phyloP scores from a whole-genome alignment of 2,113 vertebrate genomes.

The Ctenodactylus gundi region DNA sequence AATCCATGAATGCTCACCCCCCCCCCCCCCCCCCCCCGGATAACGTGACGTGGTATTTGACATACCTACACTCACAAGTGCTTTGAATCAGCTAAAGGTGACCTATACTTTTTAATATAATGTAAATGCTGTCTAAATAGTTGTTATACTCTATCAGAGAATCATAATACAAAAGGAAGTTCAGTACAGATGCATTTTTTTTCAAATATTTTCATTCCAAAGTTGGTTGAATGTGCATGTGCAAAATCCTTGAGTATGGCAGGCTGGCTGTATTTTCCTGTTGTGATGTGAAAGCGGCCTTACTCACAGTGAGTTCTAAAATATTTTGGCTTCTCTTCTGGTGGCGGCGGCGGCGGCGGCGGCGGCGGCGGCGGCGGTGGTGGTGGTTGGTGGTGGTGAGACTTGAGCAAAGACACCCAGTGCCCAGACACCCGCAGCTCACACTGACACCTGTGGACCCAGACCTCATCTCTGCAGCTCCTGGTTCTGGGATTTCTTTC shows the following conservation, averaged over 20 bases:
- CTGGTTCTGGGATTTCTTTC: background rate
- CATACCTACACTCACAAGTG: background rate
- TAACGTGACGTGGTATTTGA: background rate
- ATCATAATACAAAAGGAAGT: background rate
- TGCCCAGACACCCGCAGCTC: no score
- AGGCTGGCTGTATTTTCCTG: background rate
- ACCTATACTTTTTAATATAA: no score
- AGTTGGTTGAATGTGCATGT: background rate
- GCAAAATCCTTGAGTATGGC: background rate
- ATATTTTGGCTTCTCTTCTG: background rate
- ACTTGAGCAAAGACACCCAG: no score
- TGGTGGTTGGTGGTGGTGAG: no score
- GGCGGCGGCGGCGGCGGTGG: no score
- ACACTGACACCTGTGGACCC: background rate
- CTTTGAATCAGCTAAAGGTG: background rate
- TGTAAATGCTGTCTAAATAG: no score
- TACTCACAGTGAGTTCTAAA: background rate
- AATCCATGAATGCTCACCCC: background rate
- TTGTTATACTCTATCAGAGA: background rate
- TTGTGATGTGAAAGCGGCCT: background rate
- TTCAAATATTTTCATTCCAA: background rate
- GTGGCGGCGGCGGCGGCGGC: no score
- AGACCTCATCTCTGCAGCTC: background rate
- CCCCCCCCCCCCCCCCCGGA: no score
- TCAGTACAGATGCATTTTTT: background rate